Evolutionary conservation across 2,113 vertebrate genomes (phyloP).

Genomic region (Hydrolagus affinis): DNA sequence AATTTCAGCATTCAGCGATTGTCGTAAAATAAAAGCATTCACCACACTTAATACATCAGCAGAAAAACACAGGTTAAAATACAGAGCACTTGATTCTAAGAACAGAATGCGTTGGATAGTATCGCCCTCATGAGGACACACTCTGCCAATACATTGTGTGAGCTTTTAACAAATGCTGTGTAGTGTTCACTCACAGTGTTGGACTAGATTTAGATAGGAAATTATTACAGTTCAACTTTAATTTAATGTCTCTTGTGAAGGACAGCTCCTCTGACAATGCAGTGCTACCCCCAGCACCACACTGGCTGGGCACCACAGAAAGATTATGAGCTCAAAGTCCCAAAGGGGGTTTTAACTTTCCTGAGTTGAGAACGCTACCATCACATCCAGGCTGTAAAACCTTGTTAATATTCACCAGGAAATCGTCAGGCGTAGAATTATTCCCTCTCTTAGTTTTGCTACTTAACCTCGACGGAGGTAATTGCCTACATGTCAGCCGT

Average conservation of each 20-base stretch:
- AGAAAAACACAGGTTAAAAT: background rate
- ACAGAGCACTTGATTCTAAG: background rate
- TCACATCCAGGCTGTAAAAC: background rate
- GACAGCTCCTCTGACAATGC: background rate
- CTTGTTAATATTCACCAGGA: conserved; percentile 4
- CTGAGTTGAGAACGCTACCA: too few relatives aligned
- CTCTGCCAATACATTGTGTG: background rate
- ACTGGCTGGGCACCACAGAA: too few relatives aligned
- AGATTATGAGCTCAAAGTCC: too few relatives aligned
- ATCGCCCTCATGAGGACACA: background rate
- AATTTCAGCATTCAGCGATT: background rate
- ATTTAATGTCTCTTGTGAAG: background rate
- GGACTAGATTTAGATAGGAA: background rate
- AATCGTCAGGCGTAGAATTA: background rate
- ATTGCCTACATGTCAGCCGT: background rate
- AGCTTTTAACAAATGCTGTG: background rate
- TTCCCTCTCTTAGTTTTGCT: background rate
- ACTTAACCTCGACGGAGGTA: background rate
- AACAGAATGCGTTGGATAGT: background rate
- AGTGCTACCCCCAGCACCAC: too few relatives aligned
- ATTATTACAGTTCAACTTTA: background rate
- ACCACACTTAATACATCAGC: too few relatives aligned
- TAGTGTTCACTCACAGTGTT: too few relatives aligned
- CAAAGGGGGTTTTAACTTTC: too few relatives aligned
- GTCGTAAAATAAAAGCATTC: background rate